Conservation (phyloP, 2,113 vertebrate genomes). For the Gavia stellata region DNA sequence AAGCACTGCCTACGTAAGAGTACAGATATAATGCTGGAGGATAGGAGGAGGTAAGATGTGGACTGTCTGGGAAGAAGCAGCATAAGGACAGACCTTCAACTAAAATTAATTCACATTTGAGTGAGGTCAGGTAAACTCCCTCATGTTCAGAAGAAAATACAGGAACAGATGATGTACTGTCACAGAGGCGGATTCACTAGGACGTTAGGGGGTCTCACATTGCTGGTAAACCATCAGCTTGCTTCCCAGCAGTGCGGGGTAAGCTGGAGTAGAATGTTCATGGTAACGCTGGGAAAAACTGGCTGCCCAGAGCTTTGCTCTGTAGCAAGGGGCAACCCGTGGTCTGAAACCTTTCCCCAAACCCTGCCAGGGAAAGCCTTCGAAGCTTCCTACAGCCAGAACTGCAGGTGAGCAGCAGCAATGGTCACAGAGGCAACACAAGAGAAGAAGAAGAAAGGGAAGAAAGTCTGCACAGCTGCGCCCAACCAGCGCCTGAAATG, state of each 20-base stretch:
- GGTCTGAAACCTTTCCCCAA: background rate
- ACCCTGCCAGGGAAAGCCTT: background rate
- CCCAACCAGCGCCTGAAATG: background rate
- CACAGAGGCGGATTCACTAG: background rate
- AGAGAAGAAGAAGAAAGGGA: background rate
- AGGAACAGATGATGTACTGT: too few relatives aligned
- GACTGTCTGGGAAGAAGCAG: too few relatives aligned
- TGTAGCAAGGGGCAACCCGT: too few relatives aligned
- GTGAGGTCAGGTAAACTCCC: background rate
- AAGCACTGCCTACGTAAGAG: background rate
- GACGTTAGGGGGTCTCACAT: too few relatives aligned
- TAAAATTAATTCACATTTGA: background rate
- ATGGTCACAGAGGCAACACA: background rate
- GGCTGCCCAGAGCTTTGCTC: background rate
- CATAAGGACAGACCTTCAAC: background rate
- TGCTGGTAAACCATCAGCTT: background rate
- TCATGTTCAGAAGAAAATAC: background rate
- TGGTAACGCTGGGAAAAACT: background rate
- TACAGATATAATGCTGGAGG: background rate
- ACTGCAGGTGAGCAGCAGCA: background rate
- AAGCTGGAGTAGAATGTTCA: background rate
- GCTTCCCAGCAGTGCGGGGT: accelerated
- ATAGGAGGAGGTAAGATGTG: background rate
- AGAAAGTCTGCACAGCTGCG: background rate
- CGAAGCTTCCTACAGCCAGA: background rate